Evolutionary conservation across 2,113 vertebrate species (phyloP).

Genomic region (Vicugna pacos): DNA sequence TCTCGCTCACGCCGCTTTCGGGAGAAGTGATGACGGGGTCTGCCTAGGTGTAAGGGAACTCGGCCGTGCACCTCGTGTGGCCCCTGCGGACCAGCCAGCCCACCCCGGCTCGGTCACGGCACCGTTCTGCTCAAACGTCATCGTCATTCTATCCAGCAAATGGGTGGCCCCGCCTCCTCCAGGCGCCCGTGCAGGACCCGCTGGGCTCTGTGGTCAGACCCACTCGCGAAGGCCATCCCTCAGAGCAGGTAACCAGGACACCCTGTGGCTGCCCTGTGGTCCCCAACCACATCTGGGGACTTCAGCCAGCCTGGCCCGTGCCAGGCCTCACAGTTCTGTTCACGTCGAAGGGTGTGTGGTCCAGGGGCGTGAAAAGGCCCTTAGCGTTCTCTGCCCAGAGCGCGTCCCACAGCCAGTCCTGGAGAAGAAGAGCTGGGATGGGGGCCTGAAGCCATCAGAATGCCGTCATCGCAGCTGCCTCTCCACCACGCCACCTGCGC

Average conservation of each 20-base stretch:
- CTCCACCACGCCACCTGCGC: accelerated
- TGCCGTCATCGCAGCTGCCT: background rate
- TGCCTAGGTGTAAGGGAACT: too few relatives aligned
- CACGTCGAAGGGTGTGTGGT: background rate
- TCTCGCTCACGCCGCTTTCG: background rate
- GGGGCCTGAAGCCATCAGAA: background rate
- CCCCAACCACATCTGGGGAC: background rate
- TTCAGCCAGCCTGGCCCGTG: background rate
- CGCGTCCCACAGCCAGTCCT: background rate
- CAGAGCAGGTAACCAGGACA: background rate
- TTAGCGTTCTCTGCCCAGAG: background rate
- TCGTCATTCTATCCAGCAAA: background rate
- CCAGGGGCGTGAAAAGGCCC: background rate
- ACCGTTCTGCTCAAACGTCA: background rate
- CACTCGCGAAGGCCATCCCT: accelerated
- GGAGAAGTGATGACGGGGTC: background rate
- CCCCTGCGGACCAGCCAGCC: background rate
- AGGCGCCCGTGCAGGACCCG: background rate
- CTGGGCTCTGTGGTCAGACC: background rate
- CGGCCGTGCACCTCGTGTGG: too few relatives aligned
- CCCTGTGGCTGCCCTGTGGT: accelerated
- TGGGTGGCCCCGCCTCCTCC: background rate
- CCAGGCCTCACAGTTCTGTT: background rate
- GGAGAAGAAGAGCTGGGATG: background rate
- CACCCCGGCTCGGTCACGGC: background rate